Conservation (phyloP, 2,113 vertebrate genomes). For the Hippocampus comes region DNA sequence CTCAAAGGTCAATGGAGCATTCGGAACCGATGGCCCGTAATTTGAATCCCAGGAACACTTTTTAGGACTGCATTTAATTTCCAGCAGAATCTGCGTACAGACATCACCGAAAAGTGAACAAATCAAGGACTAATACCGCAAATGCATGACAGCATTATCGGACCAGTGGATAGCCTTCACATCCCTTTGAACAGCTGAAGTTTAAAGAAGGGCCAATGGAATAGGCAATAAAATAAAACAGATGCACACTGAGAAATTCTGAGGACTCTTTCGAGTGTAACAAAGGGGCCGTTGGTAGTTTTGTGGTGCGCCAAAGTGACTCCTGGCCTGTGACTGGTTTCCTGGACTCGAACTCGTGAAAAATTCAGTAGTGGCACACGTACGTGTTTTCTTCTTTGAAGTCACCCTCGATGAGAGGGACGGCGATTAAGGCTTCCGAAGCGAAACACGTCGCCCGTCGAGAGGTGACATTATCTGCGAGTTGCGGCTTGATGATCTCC, state of each 20-base stretch:
- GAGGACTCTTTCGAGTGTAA: too few relatives aligned
- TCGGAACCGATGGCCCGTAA: neutral
- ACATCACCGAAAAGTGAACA: too few relatives aligned
- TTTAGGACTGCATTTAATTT: neutral
- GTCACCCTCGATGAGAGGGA: neutral
- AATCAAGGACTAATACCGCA: too few relatives aligned
- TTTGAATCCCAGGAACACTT: neutral
- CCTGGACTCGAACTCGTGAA: neutral
- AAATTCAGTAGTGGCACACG: neutral
- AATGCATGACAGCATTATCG: too few relatives aligned
- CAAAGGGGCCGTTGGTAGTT: too few relatives aligned
- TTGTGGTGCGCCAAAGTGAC: too few relatives aligned
- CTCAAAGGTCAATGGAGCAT: constrained; percentile 33
- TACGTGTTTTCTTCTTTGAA: neutral
- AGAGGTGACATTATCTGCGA: neutral
- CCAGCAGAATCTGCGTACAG: too few relatives aligned
- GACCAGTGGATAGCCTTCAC: too few relatives aligned
- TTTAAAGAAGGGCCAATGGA: neutral
- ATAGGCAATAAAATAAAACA: too few relatives aligned
- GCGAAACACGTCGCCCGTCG: neutral
- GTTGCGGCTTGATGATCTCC: constrained; percentile 11
- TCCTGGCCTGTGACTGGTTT: neutral
- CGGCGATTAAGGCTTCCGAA: neutral
- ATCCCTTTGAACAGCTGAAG: too few relatives aligned
- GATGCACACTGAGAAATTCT: too few relatives aligned